Evolutionary conservation across 2,888 invertebrate species (phyloP).

Genomic region (Hymenopus coronatus): DNA sequence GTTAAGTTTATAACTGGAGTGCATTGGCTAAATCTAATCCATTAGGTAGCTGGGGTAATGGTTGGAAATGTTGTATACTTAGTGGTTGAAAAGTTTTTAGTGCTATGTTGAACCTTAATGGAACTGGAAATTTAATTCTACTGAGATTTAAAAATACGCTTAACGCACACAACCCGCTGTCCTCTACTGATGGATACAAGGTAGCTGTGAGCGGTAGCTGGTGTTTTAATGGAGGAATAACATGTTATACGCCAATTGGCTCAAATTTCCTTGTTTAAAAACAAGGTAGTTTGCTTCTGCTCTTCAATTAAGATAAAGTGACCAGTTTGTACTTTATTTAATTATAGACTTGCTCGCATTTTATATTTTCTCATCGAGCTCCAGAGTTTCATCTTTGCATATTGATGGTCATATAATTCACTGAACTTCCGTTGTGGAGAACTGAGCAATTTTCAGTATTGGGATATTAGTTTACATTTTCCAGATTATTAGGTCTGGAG

Average conservation of each 20-base stretch:
- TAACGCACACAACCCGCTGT: too few species aligned
- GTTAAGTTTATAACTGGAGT: too few species aligned
- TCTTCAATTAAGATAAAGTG: background rate
- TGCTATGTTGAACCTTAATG: too few species aligned
- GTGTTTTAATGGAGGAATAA: background rate
- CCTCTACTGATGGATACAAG: too few species aligned
- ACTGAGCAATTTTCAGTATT: background rate
- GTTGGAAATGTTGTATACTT: too few species aligned
- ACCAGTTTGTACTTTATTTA: background rate
- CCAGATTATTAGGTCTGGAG: too few species aligned
- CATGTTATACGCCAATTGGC: background rate
- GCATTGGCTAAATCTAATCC: too few species aligned
- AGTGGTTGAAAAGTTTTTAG: too few species aligned
- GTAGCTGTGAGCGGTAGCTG: background rate
- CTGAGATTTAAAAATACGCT: too few species aligned
- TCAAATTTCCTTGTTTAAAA: background rate
- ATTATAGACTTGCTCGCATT: background rate
- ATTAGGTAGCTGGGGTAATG: too few species aligned
- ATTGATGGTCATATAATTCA: background rate
- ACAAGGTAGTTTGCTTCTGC: background rate
- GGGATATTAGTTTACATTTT: too few species aligned
- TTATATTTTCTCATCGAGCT: background rate
- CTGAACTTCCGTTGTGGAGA: background rate
- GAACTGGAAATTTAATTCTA: too few species aligned
- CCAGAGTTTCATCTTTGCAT: background rate